Conservation (phyloP, 2,888 invertebrate genomes). For the Isoperla grammatica region DNA sequence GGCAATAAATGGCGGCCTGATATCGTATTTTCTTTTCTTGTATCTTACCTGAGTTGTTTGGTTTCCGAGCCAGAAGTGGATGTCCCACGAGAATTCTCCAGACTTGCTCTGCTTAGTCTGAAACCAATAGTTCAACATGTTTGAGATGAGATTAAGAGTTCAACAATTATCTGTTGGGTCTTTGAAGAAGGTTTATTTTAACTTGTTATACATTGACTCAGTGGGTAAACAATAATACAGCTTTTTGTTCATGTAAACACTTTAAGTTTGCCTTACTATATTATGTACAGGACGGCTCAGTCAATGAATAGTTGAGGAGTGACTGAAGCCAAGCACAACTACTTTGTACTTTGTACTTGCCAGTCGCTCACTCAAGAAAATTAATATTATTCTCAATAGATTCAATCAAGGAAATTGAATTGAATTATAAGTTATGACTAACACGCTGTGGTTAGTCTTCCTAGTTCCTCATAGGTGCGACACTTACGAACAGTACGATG, state of each 20-base stretch:
- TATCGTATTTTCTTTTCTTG: too few species aligned
- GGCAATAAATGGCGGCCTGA: too few species aligned
- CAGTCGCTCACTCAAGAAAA: neutral
- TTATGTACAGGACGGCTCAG: too few species aligned
- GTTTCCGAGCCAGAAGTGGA: conserved; percentile 84
- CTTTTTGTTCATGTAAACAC: too few species aligned
- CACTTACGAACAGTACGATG: conserved; percentile 71
- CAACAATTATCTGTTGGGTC: neutral
- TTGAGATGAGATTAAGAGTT: neutral
- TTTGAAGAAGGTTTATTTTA: neutral
- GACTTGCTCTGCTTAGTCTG: conserved; percentile 63
- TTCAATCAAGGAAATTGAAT: neutral
- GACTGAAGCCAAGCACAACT: too few species aligned
- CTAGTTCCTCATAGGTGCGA: conserved; percentile 24
- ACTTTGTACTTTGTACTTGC: too few species aligned
- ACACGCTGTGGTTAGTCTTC: neutral
- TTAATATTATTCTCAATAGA: neutral
- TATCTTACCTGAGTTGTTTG: conserved; percentile 60
- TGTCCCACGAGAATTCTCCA: conserved; percentile 67
- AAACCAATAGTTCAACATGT: conserved; percentile 34
- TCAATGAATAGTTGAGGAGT: too few species aligned
- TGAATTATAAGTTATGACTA: neutral
- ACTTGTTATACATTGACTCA: neutral
- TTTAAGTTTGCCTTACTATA: too few species aligned
- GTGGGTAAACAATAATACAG: too few species aligned